Percentiles rank a stretch among this genome's conserved stretches.
Conservation (phyloP, 1,140 invertebrate species). For the Calosoma granatense region DNA sequence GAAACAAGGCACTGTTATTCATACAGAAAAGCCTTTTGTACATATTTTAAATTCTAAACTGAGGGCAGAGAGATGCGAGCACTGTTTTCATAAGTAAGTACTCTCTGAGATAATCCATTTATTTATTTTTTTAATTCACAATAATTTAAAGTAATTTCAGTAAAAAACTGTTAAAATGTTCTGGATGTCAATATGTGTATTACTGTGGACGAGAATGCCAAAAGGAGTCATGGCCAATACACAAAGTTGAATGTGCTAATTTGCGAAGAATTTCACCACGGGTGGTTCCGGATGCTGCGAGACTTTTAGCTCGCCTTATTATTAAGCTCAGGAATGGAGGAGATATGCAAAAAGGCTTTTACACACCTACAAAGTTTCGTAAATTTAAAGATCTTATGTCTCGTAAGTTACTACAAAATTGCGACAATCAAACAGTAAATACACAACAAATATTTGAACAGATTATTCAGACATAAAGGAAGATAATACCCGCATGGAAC, state of each 20-base stretch:
- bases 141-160: too few relatives aligned
- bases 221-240: slow-evolving; percentile 59
- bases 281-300: slow-evolving; percentile 59
- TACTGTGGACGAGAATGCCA: slow-evolving; percentile 70
- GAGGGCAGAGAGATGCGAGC: slow-evolving; percentile 46
- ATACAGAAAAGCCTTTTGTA: slow-evolving; percentile 49
- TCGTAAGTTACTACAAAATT: slow-evolving; percentile 46
- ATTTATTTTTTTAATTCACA: slow-evolving; percentile 14
- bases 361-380: slow-evolving; percentile 53
- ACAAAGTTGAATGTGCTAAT: slow-evolving; percentile 66
- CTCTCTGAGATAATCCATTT: slow-evolving; percentile 14
- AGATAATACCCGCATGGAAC: slow-evolving; percentile 60
- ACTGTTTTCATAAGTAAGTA: slow-evolving; percentile 49
- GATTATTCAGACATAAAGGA: slow-evolving; percentile 69
- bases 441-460: slow-evolving; percentile 34
- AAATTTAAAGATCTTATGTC: slow-evolving; percentile 78
- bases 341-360: slow-evolving; percentile 51
- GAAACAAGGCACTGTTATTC: slow-evolving; percentile 39
- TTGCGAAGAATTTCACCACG: slow-evolving; percentile 54
- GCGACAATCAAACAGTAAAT: neutral
- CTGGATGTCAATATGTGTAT: slow-evolving; percentile 66
- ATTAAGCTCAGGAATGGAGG: slow-evolving; percentile 57
- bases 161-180: slow-evolving; percentile 58
- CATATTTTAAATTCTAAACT: slow-evolving; percentile 46
- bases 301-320: slow-evolving; percentile 62